A percentile compares a stretch with the other conserved stretches of the same genome.
Evolutionary conservation across 1,140 invertebrate genomes (phyloP).

Genomic region (Adoxophyes honmai): DNA sequence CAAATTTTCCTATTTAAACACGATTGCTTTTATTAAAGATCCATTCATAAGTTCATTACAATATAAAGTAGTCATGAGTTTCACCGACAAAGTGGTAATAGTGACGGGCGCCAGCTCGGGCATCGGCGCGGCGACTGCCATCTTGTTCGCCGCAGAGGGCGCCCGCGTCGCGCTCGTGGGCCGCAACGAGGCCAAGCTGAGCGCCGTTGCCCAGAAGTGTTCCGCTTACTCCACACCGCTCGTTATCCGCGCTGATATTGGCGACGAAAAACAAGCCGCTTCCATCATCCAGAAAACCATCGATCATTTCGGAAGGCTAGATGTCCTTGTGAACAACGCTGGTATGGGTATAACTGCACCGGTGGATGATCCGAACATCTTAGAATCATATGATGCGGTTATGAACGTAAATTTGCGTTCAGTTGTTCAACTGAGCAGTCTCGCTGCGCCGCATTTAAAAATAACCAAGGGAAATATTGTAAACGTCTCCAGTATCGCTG

Average conservation of each 20-base stretch:
- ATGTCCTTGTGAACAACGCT: slow-evolving; percentile 85
- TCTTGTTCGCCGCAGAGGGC: slow-evolving; percentile 81
- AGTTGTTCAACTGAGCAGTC: slow-evolving; percentile 17
- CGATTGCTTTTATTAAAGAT: no score
- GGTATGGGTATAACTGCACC: slow-evolving; percentile 80
- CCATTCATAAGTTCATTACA: no score
- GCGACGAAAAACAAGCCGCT: slow-evolving; percentile 78
- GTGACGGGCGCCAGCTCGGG: slow-evolving; percentile 81
- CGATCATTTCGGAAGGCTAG: slow-evolving; percentile 76
- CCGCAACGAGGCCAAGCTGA: slow-evolving; percentile 81
- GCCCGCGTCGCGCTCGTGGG: slow-evolving; percentile 81
- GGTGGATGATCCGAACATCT: slow-evolving; percentile 80
- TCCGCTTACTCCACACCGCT: slow-evolving; percentile 40
- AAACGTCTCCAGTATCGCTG: slow-evolving; percentile 84
- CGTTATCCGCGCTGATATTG: slow-evolving; percentile 74
- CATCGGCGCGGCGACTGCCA: slow-evolving; percentile 84
- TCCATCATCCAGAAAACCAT: slow-evolving; percentile 77
- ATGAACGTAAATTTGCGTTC: slow-evolving; percentile 76
- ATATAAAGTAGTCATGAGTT: no score
- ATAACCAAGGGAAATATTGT: slow-evolving; percentile 82
- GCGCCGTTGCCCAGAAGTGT: slow-evolving; percentile 79
- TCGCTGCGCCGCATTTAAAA: slow-evolving; percentile 20
- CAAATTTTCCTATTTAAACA: no score
- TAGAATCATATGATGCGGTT: slow-evolving; percentile 82
- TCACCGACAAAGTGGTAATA: no score